Percentiles rank a stretch among this genome's conserved stretches.
phyloP scores from a whole-genome alignment of 2,888 invertebrate genomes.

The Dimorphilus gyrociliatus region DNA sequence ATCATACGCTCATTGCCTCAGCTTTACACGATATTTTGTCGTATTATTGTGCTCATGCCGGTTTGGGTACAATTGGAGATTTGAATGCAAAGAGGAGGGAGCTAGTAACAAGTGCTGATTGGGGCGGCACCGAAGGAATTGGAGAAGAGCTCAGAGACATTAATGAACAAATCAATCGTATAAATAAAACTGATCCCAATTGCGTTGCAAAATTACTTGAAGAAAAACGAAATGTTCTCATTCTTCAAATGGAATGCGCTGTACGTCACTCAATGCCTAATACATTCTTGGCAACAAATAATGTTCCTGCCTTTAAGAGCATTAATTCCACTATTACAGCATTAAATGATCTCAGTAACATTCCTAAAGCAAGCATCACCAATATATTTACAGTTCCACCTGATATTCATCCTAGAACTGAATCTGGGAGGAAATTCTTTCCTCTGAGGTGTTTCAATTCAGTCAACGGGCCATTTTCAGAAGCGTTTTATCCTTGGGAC shows the following conservation, averaged over 20 bases:
- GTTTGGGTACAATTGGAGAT: constrained; percentile 25
- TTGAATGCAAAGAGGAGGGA: constrained; percentile 22
- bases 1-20: constrained; percentile 21
- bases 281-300: constrained; percentile 32
- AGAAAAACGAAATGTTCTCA: constrained; percentile 30
- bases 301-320: constrained; percentile 28
- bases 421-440: too few species aligned
- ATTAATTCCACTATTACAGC: constrained; percentile 1
- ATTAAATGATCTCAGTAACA: too few species aligned
- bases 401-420: too few species aligned
- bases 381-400: too few species aligned
- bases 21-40: constrained; percentile 33
- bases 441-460: too few species aligned
- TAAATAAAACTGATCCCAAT: constrained; percentile 19
- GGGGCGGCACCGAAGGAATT: constrained; percentile 34
- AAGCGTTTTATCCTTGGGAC: too few species aligned
- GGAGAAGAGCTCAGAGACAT: constrained; percentile 33
- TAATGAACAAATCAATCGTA: constrained; percentile 30
- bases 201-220: constrained; percentile 24
- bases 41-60: constrained; percentile 31
- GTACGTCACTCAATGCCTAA: constrained; percentile 30
- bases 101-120: constrained; percentile 30
- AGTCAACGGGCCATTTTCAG: too few species aligned
- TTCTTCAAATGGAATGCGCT: constrained; percentile 33
- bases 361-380: too few species aligned